Evolutionary conservation across 2,113 vertebrate genomes (phyloP).

Genomic region (Drymodes brunneopygia): DNA sequence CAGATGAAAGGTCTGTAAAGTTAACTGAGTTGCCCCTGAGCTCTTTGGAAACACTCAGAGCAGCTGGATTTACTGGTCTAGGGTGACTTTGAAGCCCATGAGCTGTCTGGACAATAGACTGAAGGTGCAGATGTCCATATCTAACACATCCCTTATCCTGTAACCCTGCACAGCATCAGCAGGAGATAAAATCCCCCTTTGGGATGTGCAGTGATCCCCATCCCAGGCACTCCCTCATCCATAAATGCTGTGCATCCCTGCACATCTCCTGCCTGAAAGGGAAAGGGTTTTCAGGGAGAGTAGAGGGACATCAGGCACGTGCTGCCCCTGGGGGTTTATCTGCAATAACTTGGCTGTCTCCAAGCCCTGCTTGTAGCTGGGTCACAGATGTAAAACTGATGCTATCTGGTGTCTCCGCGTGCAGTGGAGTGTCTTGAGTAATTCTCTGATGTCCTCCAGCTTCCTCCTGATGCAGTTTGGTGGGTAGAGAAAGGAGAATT

Average conservation of each 20-base stretch:
- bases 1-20: not conserved
- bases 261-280: not conserved
- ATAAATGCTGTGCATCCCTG: not conserved
- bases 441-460: not conserved
- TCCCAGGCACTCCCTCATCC: not conserved
- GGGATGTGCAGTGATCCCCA: not conserved
- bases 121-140: not conserved
- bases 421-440: not conserved
- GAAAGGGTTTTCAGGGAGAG: not conserved
- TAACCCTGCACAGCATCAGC: not conserved
- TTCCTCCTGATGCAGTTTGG: not conserved
- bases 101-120: not conserved
- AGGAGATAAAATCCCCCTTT: not conserved
- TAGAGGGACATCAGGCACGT: not conserved
- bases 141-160: not conserved
- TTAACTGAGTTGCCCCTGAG: not conserved
- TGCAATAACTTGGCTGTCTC: not conserved
- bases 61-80: not conserved
- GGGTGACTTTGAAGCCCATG: not conserved
- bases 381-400: not conserved
- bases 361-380: not conserved
- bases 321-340: not conserved
- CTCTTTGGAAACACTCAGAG: not conserved
- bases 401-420: not conserved
- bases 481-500: not conserved